Base-by-base conservation (phyloP, 1,140 invertebrate genomes). In the Gryllus bimaculatus region DNA sequence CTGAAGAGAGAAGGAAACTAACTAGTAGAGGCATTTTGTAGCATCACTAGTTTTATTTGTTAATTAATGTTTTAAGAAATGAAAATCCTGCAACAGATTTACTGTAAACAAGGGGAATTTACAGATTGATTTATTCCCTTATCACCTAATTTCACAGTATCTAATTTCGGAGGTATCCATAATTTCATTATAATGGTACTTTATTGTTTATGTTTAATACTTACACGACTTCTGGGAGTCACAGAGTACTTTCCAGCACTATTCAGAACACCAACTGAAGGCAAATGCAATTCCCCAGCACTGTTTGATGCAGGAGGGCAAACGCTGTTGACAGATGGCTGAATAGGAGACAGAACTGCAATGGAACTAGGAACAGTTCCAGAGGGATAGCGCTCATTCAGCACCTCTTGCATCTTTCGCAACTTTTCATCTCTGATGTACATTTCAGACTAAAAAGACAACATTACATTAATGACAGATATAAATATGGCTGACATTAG, bases 321-420 rank as follows among this genome's bases (percentile, higher is more conserved):
- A 7, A 2, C 10, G 7, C 10, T 66, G 18, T 66, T 66, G 18
- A 10, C 54, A 10, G 18, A 66, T 13, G 54, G 10, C 10, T 10
- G 54, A 66, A 66, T 18, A 66, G 54, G 54, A 18, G 54, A 66
- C 10, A 66, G 18, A 39, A 39, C 26, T 13, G 54, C 54, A 13
- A 66, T 18, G 18, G 10, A 13, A 10, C 10, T 13, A 3, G 54
- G 10, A 66, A 13, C 54, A 13, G 10, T 66, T 18, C 54, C 54
- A 66, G 54, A 66, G 10, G 54, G 54, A 66, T 66, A 66, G 2
- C 18, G 10, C 10, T 66, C 54, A 66, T 66, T 48, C 66, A 78
- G 47, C 48, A 39, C 74, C 2, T 75, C 54, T 79, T 78, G 39
- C 73, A 81, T 73, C 15, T 79, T 77, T 74, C 75, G 15, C 54